Conservation (phyloP, 2,797 vertebrate genomes). For the Acanthiza pusilla region DNA sequence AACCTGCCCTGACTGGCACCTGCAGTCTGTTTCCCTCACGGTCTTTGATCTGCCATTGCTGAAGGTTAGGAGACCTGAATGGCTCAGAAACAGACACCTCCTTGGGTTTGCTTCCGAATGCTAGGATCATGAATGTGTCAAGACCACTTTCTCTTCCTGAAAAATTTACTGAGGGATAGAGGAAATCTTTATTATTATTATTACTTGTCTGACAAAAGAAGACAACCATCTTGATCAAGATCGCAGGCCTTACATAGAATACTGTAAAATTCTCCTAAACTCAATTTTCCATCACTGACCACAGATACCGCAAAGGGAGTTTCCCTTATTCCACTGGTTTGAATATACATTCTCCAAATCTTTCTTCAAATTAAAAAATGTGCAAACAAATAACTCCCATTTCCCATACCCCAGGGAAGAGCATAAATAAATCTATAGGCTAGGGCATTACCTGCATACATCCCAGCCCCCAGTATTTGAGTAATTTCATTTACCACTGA, state of each 20-base stretch:
- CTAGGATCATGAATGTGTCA: background rate
- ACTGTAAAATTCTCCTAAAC: background rate
- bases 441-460: background rate
- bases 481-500: background rate
- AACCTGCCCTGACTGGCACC: conserved; percentile 61
- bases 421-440: background rate
- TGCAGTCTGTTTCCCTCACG: background rate
- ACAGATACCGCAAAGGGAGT: background rate
- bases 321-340: background rate
- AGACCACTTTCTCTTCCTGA: background rate
- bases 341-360: background rate
- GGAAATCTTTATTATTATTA: background rate
- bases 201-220: background rate
- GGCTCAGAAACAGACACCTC: conserved; percentile 1
- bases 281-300: background rate
- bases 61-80: conserved; percentile 40
- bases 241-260: background rate
- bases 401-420: conserved; percentile 15
- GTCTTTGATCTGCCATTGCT: conserved; percentile 60
- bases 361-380: conserved; percentile 9
- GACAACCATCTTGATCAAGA: background rate
- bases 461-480: background rate
- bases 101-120: background rate
- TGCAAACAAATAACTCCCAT: background rate
- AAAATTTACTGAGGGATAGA: background rate